phyloP scores from a whole-genome alignment of 2,888 invertebrate genomes.

The Diachrysia chrysitis region DNA sequence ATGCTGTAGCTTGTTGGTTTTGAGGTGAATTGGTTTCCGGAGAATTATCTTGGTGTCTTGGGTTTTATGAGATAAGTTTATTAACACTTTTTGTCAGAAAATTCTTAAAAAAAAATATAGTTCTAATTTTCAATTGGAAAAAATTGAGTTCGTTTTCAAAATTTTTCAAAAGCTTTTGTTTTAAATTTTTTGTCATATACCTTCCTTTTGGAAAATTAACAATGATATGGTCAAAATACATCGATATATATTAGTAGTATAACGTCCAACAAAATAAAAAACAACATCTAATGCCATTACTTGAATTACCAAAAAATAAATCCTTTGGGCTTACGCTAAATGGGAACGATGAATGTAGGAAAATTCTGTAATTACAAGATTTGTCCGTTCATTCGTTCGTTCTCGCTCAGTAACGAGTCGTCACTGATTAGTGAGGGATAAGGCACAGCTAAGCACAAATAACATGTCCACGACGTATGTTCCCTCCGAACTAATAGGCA shows the following conservation, averaged over 20 bases:
- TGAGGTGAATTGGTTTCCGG: not conserved
- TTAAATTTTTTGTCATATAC: not conserved
- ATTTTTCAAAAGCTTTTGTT: too few species aligned
- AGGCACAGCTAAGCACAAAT: conserved; percentile 59
- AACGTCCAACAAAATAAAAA: conserved; percentile 27
- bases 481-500: conserved; percentile 70
- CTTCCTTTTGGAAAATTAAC: too few species aligned
- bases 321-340: conserved; percentile 14
- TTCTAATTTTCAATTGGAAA: too few species aligned
- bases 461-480: conserved; percentile 63
- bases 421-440: conserved; percentile 59
- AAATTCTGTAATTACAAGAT: conserved; percentile 56
- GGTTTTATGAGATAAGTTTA: not conserved
- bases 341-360: conserved; percentile 35
- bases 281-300: conserved; percentile 28
- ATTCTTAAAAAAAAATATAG: too few species aligned
- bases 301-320: conserved; percentile 21
- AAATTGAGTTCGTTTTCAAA: too few species aligned
- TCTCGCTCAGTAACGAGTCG: conserved; percentile 48
- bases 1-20: not conserved
- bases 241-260: not conserved
- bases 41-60: not conserved
- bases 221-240: too few species aligned
- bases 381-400: conserved; percentile 55
- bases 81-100: too few species aligned